Evolutionary conservation across 2,888 invertebrate species (phyloP).

Genomic region (Cylindroiulus punctatus): DNA sequence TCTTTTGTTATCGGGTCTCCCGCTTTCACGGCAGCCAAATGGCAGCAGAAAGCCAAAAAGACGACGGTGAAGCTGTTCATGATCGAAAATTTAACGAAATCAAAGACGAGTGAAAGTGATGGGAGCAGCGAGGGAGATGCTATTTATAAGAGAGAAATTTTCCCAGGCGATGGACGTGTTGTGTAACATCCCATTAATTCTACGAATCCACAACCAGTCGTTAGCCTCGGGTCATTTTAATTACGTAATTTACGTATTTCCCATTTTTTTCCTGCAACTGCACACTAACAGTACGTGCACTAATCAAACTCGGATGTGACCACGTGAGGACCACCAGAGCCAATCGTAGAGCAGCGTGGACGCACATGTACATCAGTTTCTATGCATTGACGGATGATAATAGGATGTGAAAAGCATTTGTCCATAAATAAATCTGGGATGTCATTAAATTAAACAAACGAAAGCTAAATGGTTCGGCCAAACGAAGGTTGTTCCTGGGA

Average conservation of each 20-base stretch:
- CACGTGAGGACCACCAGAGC: background rate
- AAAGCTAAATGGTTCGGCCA: too few species aligned
- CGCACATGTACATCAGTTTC: background rate
- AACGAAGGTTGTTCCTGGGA: background rate
- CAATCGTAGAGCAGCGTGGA: background rate
- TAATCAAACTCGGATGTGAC: background rate
- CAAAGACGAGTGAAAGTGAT: background rate
- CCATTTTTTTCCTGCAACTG: too few species aligned
- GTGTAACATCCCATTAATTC: background rate
- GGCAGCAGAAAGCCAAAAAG: background rate
- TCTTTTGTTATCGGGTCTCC: conserved; percentile 39
- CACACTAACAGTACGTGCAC: background rate
- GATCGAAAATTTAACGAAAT: background rate
- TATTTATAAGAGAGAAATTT: background rate
- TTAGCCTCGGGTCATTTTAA: background rate
- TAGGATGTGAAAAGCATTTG: background rate
- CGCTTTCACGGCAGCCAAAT: background rate
- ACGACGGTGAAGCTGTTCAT: background rate
- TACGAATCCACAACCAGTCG: background rate
- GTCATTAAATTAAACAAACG: conserved; percentile 40
- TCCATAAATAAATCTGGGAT: background rate
- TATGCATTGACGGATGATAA: background rate
- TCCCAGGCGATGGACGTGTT: background rate
- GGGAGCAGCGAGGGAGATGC: background rate
- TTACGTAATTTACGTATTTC: too few species aligned